Percentiles rank a stretch among this genome's conserved stretches.
Conservation (phyloP, 2,888 invertebrate species). For the Drosophila cracens region DNA sequence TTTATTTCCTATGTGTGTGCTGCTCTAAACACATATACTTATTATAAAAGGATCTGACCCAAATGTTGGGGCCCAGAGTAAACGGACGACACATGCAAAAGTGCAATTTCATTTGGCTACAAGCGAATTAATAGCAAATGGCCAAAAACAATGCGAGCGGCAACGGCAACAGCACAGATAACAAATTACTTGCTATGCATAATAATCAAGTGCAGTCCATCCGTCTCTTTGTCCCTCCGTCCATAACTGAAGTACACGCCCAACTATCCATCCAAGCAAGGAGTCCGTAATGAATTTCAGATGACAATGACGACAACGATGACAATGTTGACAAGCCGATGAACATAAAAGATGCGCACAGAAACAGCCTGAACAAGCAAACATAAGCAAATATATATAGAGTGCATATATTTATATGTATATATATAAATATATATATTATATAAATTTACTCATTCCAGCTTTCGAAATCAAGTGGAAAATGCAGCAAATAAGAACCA, state of each 20-base stretch:
- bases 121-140: conserved; percentile 63
- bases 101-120: conserved; percentile 75
- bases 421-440: not conserved
- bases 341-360: conserved; percentile 67
- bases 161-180: conserved; percentile 48
- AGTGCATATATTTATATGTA: not conserved
- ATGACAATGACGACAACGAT: conserved; percentile 69
- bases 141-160: conserved; percentile 62
- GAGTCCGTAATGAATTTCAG: conserved; percentile 65
- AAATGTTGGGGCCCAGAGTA: conserved; percentile 44
- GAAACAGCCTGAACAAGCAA: conserved; percentile 15
- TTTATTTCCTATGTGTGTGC: conserved; percentile 4
- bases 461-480: conserved; percentile 1
- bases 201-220: conserved; percentile 70
- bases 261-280: conserved; percentile 12
- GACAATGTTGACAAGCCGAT: conserved; percentile 77
- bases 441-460: conserved; percentile 10
- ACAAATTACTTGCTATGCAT: conserved; percentile 78
- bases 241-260: conserved; percentile 39
- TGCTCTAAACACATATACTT: conserved; percentile 35
- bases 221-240: not conserved
- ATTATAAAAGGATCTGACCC: conserved; percentile 61
- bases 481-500: not conserved
- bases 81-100: conserved; percentile 56
- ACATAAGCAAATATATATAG: conserved; percentile 31